Evolutionary conservation across 2,113 vertebrate species (phyloP), one percentile per base, ranked within the genome.

Genomic region (Chrysemys picta): DNA sequence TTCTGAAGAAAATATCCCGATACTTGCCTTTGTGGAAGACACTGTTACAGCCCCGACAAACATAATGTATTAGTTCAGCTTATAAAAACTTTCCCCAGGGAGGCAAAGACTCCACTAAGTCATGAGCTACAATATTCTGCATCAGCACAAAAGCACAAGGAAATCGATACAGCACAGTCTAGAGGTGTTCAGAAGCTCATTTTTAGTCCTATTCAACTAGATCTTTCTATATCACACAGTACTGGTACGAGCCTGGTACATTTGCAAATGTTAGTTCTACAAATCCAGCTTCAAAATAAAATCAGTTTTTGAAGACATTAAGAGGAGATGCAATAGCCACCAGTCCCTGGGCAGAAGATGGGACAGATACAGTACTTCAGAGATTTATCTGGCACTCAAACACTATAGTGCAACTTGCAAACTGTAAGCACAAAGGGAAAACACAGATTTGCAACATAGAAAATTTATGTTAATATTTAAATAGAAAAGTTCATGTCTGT

Each of bases 1-100:
- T 59, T 95, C 93, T 91, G 87, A 92, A 81, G 72, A 91, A 16
- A 89, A 0, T 93, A 89, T 92, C 89, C 92, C 57, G 78, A 2
- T 91, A 87, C 81, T 95, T 89, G 79, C 80, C 91, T 78, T 84
- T 83, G 88, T 75, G 89, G 79, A 94, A 93, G 81, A 88, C 57
- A 88, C 89, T 91, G 92, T 65, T 91, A 89, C 8, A 96, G 89
- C 85, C 89, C 80, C 10, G 24, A 78, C 8, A 91, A 94, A 89
- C 92, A 82, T 42, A 83, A 93, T 47, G 89, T 94, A 91, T 93
- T 84, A 87, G 86, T 97, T 97, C 93, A 94, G 54, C 94, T 93
- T 96, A 96, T 95, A 96, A 97, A 97, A 97, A 97, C 94, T 97
- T 97, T 95, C 96, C 97, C 96, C 84, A 80, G 96, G 91, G 96